A percentile compares a stretch with the other conserved stretches of the same genome.
Conservation (phyloP, 2,797 vertebrate species). For the Periophthalmus magnuspinnatus region DNA sequence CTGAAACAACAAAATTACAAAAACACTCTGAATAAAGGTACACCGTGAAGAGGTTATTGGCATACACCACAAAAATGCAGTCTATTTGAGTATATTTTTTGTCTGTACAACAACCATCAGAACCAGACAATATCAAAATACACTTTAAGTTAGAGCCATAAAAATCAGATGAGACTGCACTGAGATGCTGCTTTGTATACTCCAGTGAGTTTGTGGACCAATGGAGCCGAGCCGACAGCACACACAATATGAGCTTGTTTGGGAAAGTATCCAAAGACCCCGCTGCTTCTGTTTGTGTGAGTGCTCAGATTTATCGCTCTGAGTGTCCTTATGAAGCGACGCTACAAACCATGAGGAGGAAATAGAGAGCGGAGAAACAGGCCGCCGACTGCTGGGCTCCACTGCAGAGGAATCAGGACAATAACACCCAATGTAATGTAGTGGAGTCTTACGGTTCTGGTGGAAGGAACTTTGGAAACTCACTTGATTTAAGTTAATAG, state of each 20-base stretch:
- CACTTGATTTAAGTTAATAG: background rate
- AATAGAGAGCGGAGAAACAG: conserved; percentile 3
- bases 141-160: background rate
- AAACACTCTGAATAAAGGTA: no score
- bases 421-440: background rate
- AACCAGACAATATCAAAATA: background rate
- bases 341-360: conserved; percentile 8
- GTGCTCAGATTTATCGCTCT: conserved; percentile 1
- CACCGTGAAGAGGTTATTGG: no score
- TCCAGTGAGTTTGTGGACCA: background rate
- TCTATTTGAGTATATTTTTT: no score
- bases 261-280: conserved; percentile 11
- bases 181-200: background rate
- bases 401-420: conserved; percentile 9
- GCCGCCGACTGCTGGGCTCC: conserved; percentile 3
- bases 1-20: no score
- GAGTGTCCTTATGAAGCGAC: conserved; percentile 8
- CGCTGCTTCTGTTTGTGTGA: conserved; percentile 6
- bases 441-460: background rate
- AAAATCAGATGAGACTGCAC: background rate
- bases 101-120: background rate
- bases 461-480: background rate
- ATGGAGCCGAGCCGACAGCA: background rate
- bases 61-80: no score
- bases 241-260: conserved; percentile 6